Evolutionary conservation across 2,888 invertebrate species (phyloP).

Genomic region (Polylopha cassiicola): DNA sequence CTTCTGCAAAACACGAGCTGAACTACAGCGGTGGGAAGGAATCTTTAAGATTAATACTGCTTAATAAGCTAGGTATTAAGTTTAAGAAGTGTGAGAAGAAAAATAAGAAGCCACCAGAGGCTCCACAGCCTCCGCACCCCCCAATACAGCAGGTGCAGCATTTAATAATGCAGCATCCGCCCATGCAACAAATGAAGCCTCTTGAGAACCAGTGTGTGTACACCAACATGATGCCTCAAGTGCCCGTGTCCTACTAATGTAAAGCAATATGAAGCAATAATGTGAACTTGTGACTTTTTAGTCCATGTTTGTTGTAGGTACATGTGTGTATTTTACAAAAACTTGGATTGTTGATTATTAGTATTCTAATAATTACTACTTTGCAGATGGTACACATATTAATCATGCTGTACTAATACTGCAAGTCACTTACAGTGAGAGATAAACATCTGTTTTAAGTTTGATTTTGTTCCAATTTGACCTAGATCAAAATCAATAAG

Average conservation of each 20-base stretch:
- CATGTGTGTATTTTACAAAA: slow-evolving; percentile 14
- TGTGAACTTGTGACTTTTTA: slow-evolving; percentile 1
- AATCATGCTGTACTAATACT: too few species aligned
- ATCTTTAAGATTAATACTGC: slow-evolving; percentile 60
- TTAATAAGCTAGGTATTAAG: slow-evolving; percentile 68
- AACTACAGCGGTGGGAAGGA: slow-evolving; percentile 67
- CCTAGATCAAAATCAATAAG: too few species aligned
- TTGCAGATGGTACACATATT: too few species aligned
- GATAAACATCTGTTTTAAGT: too few species aligned
- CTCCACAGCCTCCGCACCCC: slow-evolving; percentile 31
- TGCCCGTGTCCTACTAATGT: slow-evolving; percentile 57
- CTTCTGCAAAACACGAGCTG: slow-evolving; percentile 60
- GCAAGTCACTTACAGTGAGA: too few species aligned
- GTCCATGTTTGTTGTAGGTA: slow-evolving; percentile 15
- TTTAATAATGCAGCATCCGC: slow-evolving; percentile 38
- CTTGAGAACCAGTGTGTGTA: slow-evolving; percentile 63
- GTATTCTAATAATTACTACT: too few species aligned
- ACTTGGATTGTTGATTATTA: too few species aligned
- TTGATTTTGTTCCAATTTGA: too few species aligned
- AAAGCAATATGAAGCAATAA: slow-evolving; percentile 11
- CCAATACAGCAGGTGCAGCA: slow-evolving; percentile 34
- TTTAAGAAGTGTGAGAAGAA: slow-evolving; percentile 72
- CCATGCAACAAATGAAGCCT: slow-evolving; percentile 51
- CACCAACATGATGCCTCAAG: slow-evolving; percentile 62
- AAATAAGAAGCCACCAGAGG: slow-evolving; percentile 60